Base-by-base conservation (phyloP, 2,888 invertebrate species). In the Athripsodes cinereus region DNA sequence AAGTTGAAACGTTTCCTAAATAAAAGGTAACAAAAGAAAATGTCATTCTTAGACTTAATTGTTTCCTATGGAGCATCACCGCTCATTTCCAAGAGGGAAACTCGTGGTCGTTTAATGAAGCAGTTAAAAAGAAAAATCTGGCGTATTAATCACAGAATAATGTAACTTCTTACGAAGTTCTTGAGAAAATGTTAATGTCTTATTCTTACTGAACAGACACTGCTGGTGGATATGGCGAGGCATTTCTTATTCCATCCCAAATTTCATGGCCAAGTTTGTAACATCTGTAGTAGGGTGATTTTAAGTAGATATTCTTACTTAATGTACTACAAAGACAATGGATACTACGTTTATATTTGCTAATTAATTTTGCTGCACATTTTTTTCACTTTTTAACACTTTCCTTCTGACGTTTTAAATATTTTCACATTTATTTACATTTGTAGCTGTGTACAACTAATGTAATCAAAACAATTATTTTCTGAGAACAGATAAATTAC, bases 11-110 rank as follows among this genome's bases (percentile, higher is more conserved):
- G 16, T 3, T 16, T 40, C 57, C 47, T 49, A 55, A 59, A 55
- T 53, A 55, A 52, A 55, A 60, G 62, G 60, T 60, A 62, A 62
- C 62, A 62, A 62, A 62, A 60, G 62, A 56, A 55, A 35, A 46
- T 55, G 56, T 53, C 54, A 57, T 59, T 55, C 52, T 56, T 51
- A 22, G 55, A 49, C 52, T 60, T 59, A 58, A 56, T 60, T 60
- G 62, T 55, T 47, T 59, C 53, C 57, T 56, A 56, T 55, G 58
- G 62, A 60, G 58, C 59, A 59, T 48, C 48, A 35, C 48, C 51
- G 50, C 52, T 56, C 46, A 34, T 48, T 40, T 49, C 35, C 26
- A 40, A 40, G 40, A 50, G 31, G 40, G 52, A 58, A 13, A 55
- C 57, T 61, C 55, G 59, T 22, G 53, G 35, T 3, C 57, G 40